Percentiles rank a stretch among this genome's conserved stretches.
These are phyloP conservation scores for Gallinago nigripennis DNA, from an alignment of 2,797 vertebrate species.

Conservation along the genomic window DNA sequence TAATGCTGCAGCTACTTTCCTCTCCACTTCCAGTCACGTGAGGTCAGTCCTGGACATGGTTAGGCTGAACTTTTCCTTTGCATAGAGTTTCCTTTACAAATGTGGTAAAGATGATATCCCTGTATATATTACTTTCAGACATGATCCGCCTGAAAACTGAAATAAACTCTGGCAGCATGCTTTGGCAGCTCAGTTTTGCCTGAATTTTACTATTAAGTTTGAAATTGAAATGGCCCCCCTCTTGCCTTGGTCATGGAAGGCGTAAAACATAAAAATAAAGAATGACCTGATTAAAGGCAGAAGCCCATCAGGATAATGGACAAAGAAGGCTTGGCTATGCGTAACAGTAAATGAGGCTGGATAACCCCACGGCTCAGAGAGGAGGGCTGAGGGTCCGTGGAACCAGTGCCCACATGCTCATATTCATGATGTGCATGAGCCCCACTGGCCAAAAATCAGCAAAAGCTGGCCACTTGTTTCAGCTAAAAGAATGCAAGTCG, in stretches of 20 bases:
- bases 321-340: neutral
- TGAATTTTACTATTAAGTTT: neutral
- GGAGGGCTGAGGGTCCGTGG: neutral
- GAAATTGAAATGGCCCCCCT: neutral
- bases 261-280: neutral
- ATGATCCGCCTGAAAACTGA: neutral
- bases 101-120: neutral
- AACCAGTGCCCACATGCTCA: neutral
- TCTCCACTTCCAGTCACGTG: neutral
- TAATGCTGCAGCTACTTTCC: constrained; percentile 12
- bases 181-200: neutral
- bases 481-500: neutral
- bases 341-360: neutral
- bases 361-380: neutral
- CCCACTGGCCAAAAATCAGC: neutral
- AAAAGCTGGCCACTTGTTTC: neutral
- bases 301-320: neutral
- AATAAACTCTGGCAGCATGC: neutral
- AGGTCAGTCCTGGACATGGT: neutral
- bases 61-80: neutral
- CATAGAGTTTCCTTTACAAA: neutral
- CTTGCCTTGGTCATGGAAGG: neutral
- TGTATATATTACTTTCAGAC: neutral
- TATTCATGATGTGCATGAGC: neutral
- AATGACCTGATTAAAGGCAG: neutral